Conservation (phyloP, 2,888 invertebrate genomes). For the Phania funesta region DNA sequence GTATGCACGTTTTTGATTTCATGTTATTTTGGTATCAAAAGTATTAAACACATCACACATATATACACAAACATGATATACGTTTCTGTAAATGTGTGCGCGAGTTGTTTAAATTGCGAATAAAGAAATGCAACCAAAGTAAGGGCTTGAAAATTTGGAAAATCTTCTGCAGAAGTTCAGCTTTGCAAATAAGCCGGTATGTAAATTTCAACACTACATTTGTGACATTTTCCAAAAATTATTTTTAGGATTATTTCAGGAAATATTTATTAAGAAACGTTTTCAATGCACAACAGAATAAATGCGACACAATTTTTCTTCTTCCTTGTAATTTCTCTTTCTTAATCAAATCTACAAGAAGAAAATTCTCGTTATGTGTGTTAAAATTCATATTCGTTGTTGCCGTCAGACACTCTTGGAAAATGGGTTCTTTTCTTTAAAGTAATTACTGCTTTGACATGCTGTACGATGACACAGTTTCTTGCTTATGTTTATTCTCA, state of each 20-base stretch:
- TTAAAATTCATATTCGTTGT: no score
- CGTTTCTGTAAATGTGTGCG: background rate
- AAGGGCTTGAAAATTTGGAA: conserved; percentile 42
- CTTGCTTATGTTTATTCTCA: background rate
- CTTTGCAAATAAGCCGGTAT: background rate
- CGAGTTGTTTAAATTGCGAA: conserved; percentile 4
- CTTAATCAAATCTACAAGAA: no score
- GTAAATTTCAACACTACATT: background rate
- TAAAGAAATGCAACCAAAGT: conserved; percentile 55
- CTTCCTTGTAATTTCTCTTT: no score
- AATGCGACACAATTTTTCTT: no score
- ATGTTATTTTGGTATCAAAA: conserved; percentile 48
- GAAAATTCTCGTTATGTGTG: no score
- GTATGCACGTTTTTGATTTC: conserved; percentile 20
- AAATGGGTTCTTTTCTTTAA: no score
- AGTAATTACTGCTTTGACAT: conserved; percentile 20
- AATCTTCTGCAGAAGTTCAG: conserved; percentile 8
- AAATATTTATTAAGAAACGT: no score
- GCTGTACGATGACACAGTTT: background rate
- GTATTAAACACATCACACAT: conserved; percentile 14
- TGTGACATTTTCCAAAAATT: background rate
- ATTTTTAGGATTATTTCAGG: no score
- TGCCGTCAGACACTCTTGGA: no score
- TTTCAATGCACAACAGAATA: no score
- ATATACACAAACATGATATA: background rate